A percentile compares a stretch with the other conserved stretches of the same genome.
These are phyloP conservation scores for Notarius lentiginosus DNA, from an alignment of 2,113 vertebrate species.

Conservation along the genomic window DNA sequence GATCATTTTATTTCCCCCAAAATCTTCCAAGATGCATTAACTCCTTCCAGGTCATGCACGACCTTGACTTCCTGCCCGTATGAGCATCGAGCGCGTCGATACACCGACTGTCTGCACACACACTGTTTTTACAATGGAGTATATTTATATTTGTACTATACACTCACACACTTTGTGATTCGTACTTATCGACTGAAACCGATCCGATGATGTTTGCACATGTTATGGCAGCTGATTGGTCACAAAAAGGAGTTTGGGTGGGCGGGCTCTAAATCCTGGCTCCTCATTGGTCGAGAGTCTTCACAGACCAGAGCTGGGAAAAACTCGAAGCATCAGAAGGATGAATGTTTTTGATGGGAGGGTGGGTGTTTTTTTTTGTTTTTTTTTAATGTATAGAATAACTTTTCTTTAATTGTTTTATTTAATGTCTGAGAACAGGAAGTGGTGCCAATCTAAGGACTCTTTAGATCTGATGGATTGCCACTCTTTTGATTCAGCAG, in stretches of 20 bases:
- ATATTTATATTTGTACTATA: conserved; percentile 71
- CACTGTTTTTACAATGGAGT: conserved; percentile 59
- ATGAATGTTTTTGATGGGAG: background rate
- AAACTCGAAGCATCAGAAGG: conserved; percentile 8
- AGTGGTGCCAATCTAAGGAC: conserved; percentile 29
- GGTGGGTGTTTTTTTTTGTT: background rate
- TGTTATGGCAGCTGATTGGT: conserved; percentile 88
- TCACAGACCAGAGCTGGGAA: conserved; percentile 11
- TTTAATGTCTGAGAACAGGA: background rate
- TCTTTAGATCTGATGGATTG: background rate
- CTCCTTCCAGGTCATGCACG: conserved; percentile 37
- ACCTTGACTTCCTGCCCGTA: conserved; percentile 2
- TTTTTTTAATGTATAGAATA: background rate
- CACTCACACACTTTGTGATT: conserved; percentile 46
- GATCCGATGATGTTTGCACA: conserved; percentile 88
- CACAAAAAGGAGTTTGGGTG: conserved; percentile 9
- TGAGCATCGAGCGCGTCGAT: background rate
- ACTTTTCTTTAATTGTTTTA: background rate
- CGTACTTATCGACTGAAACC: conserved; percentile 66
- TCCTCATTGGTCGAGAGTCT: conserved; percentile 39
- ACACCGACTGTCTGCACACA: background rate
- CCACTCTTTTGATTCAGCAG: background rate
- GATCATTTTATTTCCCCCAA: background rate
- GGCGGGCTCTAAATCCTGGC: conserved; percentile 28
- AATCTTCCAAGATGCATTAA: conserved; percentile 32